Evolutionary conservation across 2,797 vertebrate species (phyloP).

Genomic region (Mycteria americana): DNA sequence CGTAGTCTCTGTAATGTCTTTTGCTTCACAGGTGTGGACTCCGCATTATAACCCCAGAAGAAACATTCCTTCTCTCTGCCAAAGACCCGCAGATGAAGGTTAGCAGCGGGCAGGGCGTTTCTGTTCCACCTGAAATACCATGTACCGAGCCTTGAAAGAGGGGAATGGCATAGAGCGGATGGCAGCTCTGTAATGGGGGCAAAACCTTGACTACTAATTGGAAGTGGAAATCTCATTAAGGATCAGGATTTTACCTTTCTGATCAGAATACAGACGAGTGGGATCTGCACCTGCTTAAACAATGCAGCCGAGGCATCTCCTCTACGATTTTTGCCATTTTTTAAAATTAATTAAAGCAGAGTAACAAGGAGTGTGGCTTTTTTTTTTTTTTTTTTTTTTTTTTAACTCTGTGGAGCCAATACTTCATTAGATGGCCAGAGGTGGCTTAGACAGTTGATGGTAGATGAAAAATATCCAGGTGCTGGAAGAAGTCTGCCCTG

Average conservation of each 20-base stretch:
- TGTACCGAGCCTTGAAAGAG: rapidly evolving
- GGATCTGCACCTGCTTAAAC: not conserved
- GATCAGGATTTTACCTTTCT: not conserved
- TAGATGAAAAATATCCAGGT: not conserved
- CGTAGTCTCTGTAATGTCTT: not conserved
- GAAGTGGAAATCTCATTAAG: not conserved
- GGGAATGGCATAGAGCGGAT: no score
- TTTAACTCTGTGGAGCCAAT: not conserved
- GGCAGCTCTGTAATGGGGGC: not conserved
- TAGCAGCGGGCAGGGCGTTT: not conserved
- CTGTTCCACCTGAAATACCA: not conserved
- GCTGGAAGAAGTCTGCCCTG: not conserved
- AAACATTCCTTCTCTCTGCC: constrained; percentile 53
- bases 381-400: no score
- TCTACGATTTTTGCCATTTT: not conserved
- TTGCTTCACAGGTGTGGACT: constrained; percentile 22
- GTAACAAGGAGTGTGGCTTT: not conserved
- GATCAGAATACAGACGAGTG: not conserved
- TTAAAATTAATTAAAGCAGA: not conserved
- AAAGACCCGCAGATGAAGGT: constrained; percentile 59
- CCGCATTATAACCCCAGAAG: constrained; percentile 71
- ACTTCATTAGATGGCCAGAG: not conserved
- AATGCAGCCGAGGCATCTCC: not conserved
- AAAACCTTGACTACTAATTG: not conserved
- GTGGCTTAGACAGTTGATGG: not conserved